Percentiles rank a stretch among this genome's conserved stretches.
These are phyloP conservation scores for Lates calcarifer DNA, from an alignment of 2,113 vertebrate species.

Conservation along the genomic window DNA sequence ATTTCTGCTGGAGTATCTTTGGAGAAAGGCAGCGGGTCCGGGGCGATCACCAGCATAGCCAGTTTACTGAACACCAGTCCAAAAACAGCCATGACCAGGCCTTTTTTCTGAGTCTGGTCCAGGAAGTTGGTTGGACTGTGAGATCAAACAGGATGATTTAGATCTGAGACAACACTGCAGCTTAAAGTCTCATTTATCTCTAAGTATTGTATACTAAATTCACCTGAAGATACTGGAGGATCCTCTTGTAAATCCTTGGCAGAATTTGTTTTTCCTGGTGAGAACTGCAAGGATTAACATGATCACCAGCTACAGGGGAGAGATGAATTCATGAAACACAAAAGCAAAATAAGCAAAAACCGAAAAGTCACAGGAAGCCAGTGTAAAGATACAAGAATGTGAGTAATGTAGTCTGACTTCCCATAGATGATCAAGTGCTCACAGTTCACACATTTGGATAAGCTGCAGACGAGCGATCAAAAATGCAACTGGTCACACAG, in stretches of 20 bases:
- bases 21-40: constrained; percentile 86
- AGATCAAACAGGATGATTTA: not conserved
- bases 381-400: no score
- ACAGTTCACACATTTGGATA: no score
- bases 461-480: no score
- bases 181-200: not conserved
- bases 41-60: constrained; percentile 82
- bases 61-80: constrained; percentile 89
- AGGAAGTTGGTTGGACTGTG: constrained; percentile 88
- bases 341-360: not conserved
- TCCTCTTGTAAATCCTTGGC: constrained; percentile 74
- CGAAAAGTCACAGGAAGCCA: not conserved
- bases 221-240: constrained; percentile 89
- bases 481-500: no score
- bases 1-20: constrained; percentile 57
- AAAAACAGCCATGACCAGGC: constrained; percentile 83
- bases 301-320: constrained; percentile 74
- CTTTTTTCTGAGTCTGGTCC: constrained; percentile 83
- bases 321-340: not conserved
- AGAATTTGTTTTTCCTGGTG: constrained; percentile 80
- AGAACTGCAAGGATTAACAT: constrained; percentile 85
- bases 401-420: not conserved
- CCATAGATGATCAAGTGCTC: no score
- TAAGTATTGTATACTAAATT: not conserved
- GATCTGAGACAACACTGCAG: not conserved